phyloP scores from a whole-genome alignment of 2,888 invertebrate species.

The Xylophagus ater region DNA sequence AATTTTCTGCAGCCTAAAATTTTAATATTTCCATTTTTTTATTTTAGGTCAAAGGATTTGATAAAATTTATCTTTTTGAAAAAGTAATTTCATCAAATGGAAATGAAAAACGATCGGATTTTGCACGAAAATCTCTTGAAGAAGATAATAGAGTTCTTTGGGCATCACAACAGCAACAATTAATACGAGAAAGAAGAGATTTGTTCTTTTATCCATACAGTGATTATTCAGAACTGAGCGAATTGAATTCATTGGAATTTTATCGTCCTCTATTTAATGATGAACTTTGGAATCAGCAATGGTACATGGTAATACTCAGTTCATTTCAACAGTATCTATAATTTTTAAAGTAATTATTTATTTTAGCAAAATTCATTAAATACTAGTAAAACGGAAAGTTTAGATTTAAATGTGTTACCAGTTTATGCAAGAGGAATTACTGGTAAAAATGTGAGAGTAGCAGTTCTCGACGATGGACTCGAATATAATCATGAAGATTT shows the following conservation, averaged over 20 bases:
- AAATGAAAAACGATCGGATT: constrained; percentile 13
- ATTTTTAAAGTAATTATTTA: too few relatives aligned
- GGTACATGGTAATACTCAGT: constrained; percentile 48
- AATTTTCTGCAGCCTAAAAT: too few relatives aligned
- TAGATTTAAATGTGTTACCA: constrained; percentile 76
- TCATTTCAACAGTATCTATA: neutral
- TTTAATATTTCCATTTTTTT: neutral
- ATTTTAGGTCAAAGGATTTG: constrained; percentile 19
- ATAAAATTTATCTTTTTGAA: constrained; percentile 19
- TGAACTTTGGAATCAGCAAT: constrained; percentile 75
- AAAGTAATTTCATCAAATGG: constrained; percentile 10
- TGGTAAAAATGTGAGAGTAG: constrained; percentile 67
- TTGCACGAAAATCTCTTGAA: constrained; percentile 12
- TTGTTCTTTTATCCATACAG: constrained; percentile 10
- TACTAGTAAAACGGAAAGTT: constrained; percentile 2
- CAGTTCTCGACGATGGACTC: constrained; percentile 80
- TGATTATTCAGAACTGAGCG: constrained; percentile 12
- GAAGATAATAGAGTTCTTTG: constrained; percentile 19
- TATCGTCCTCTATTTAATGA: constrained; percentile 59
- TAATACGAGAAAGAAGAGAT: constrained; percentile 20
- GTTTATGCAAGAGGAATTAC: constrained; percentile 70
- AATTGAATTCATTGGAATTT: constrained; percentile 2
- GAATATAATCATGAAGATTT: constrained; percentile 75
- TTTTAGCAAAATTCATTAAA: constrained; percentile 13
- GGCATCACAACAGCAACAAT: constrained; percentile 19